Base-by-base conservation (phyloP, 2,113 vertebrate genomes). In the Phaethon lepturus region DNA sequence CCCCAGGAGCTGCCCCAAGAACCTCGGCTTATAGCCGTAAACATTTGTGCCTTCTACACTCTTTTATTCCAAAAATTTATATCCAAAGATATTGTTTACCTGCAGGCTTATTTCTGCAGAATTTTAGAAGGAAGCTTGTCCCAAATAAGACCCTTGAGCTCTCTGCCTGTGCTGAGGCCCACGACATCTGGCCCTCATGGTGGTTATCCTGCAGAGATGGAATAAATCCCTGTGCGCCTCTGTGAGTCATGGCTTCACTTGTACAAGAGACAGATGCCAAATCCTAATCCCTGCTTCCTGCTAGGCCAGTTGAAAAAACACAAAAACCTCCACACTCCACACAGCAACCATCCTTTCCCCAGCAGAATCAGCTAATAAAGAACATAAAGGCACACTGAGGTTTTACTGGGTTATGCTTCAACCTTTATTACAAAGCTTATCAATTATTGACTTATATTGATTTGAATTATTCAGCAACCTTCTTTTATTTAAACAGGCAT, bases 401-500 rank as follows among this genome's bases (percentile, higher is more conserved):
- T 68, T 93, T 91, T 55, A 84, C 35, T 73, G n/a, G 29, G 24
- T 86, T 79, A 64, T 69, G 40, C 45, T 56, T 83, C 90, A 93
- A 68, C 63, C 77, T 72, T 88, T 68, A 88, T 84, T 80, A 50
- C 9, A 22, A 91, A 72, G 44, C 59, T 75, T 86, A 83, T 96
- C 31, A 80, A 76, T 86, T 89, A 93, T 69, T 95, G 45, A 95
- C 52, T 56, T 76, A 76, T 86, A 90, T 80, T 79, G 83, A 59
- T 55, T 38, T 91, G 8, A 93, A 95, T 95, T 73, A 91, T 96
- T 93, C 75, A 95, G 40, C 22, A 31, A 44, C 17, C 22, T 91
- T 79, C 31, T 83, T 89, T 76, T 91, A 86, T 91, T 95, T 93
- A 91, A 96, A 77, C 31, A 40, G 62, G 75, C 58, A 55, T 83